Percentiles rank a stretch among this genome's conserved stretches.
Evolutionary conservation across 1,140 invertebrate genomes (phyloP).

Genomic region (silkworm (Bombyx mori)): DNA sequence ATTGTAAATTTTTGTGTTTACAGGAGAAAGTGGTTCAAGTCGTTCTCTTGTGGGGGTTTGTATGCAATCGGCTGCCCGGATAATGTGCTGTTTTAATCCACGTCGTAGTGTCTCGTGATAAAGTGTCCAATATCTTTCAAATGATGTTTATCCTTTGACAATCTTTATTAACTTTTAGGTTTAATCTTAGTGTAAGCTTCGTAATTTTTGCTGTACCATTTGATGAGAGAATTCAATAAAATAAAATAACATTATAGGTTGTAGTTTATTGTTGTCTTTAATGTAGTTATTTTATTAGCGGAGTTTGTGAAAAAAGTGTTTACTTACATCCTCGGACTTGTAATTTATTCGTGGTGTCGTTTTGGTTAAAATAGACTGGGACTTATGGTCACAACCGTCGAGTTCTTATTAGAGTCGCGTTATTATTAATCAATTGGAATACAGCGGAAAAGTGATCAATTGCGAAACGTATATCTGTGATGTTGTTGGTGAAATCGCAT

Average conservation of each 20-base stretch:
- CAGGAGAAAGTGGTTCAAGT: slow-evolving; percentile 56
- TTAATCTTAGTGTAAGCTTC: slow-evolving; percentile 32
- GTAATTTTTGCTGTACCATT: slow-evolving; percentile 32
- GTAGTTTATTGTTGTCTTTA: no score
- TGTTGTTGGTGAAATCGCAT: no score
- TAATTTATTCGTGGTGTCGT: no score
- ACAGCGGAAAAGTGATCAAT: no score
- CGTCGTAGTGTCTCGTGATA: slow-evolving; percentile 24
- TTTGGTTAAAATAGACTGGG: no score
- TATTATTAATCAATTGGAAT: no score
- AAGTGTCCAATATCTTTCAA: slow-evolving; percentile 13
- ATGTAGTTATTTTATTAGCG: no score
- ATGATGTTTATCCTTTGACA: slow-evolving; percentile 29
- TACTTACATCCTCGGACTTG: no score
- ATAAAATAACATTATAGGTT: slow-evolving; percentile 7
- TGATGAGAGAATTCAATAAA: slow-evolving; percentile 23
- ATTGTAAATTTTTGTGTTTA: slow-evolving; percentile 54
- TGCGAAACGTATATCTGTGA: no score
- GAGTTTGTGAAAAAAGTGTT: no score
- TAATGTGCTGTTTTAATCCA: slow-evolving; percentile 33
- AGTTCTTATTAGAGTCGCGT: no score
- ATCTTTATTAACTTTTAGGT: slow-evolving; percentile 25
- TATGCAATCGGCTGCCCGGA: slow-evolving; percentile 30
- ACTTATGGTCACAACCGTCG: no score
- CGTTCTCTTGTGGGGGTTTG: slow-evolving; percentile 40